phyloP scores from a whole-genome alignment of 2,797 vertebrate species.

The Columba guinea region DNA sequence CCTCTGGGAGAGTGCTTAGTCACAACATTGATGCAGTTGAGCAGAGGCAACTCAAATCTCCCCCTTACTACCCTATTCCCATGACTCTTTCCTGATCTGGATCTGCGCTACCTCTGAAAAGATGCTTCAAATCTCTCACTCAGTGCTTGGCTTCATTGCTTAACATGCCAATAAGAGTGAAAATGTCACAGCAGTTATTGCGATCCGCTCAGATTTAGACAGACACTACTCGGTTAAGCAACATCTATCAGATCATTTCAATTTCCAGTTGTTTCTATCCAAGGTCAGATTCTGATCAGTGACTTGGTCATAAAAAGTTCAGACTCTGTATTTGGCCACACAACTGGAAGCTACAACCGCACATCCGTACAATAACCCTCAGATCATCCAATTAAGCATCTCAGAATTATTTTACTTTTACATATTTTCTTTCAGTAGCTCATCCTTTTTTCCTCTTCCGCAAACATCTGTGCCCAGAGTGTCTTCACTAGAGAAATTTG shows the following conservation, averaged over 20 bases:
- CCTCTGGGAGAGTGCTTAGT: neutral
- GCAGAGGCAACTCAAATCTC: conserved; percentile 6
- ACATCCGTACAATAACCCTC: neutral
- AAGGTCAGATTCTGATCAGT: conserved; percentile 16
- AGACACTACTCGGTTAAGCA: neutral
- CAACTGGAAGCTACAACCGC: neutral
- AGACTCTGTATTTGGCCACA: neutral
- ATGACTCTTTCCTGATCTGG: neutral
- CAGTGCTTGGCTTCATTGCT: neutral
- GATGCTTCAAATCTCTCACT: neutral
- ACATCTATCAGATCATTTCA: neutral
- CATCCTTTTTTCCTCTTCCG: neutral
- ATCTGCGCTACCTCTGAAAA: neutral
- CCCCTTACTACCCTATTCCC: neutral
- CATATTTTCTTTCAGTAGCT: conserved; percentile 24
- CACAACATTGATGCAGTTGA: neutral
- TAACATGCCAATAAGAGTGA: conserved; percentile 30
- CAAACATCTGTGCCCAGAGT: neutral
- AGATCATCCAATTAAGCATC: neutral
- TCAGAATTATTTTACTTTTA: conserved; percentile 45
- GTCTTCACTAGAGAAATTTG: conserved; percentile 15
- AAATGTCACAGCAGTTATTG: neutral
- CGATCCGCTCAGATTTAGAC: neutral
- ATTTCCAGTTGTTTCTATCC: neutral
- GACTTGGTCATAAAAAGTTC: conserved; percentile 6